Evolutionary conservation across 92 coral and sea anemone genomes (phyloP).

Genomic region (Porites rus): DNA sequence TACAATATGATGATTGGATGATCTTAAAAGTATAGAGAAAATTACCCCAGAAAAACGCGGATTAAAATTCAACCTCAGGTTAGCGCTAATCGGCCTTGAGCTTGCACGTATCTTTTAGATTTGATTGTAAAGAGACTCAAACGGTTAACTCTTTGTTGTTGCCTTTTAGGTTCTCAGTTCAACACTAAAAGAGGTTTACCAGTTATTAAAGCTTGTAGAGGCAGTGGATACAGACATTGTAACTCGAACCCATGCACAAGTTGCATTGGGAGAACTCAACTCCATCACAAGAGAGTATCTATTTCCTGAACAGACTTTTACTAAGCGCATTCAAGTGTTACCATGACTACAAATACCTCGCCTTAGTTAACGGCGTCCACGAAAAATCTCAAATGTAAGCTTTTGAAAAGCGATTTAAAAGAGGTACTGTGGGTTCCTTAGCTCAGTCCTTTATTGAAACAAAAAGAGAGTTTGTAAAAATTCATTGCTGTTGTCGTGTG

Average conservation of each 20-base stretch:
- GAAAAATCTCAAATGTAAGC: neutral
- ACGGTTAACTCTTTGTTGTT: neutral
- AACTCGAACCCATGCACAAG: slow-evolving; percentile 84
- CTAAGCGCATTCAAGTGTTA: slow-evolving; percentile 81
- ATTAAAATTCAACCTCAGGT: too few relatives aligned
- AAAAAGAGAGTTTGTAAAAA: neutral
- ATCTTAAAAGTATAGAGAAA: too few relatives aligned
- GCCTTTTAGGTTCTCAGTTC: slow-evolving; percentile 75
- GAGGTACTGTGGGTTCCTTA: neutral
- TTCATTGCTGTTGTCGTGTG: neutral
- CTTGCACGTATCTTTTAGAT: neutral
- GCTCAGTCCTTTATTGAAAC: neutral
- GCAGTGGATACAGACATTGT: slow-evolving; percentile 77
- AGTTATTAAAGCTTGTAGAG: slow-evolving; percentile 82
- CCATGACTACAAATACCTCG: slow-evolving; percentile 39
- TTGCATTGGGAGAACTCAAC: slow-evolving; percentile 84
- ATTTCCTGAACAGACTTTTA: slow-evolving; percentile 82
- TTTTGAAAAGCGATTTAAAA: neutral
- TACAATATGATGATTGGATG: too few relatives aligned
- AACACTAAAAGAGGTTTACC: slow-evolving; percentile 83
- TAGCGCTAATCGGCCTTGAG: neutral
- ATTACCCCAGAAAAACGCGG: too few relatives aligned
- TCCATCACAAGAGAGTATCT: slow-evolving; percentile 84
- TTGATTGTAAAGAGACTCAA: neutral
- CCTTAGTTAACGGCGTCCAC: neutral